phyloP scores from a whole-genome alignment of 2,888 invertebrate genomes.

The Heliconius ethilla region DNA sequence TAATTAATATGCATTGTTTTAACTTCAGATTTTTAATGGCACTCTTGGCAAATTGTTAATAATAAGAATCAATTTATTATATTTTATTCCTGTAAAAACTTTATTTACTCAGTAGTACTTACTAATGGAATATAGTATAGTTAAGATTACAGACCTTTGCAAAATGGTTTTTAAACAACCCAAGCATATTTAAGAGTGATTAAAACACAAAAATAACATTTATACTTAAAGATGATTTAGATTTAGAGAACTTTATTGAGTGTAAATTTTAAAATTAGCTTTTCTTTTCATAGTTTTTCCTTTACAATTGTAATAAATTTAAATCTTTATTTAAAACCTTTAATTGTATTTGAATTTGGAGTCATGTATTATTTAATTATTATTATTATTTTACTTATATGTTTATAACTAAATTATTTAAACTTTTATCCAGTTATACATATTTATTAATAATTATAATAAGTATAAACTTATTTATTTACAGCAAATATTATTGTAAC shows the following conservation, averaged over 20 bases:
- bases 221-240: too few species aligned
- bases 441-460: slow-evolving; percentile 5
- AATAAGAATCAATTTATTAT: neutral
- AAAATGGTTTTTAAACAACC: neutral
- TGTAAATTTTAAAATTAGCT: neutral
- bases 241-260: too few species aligned
- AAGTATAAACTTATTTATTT: neutral
- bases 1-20: slow-evolving; percentile 15
- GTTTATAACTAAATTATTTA: neutral
- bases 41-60: neutral
- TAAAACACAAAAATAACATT: neutral
- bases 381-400: too few species aligned
- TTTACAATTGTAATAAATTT: neutral
- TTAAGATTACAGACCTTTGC: neutral
- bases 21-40: neutral
- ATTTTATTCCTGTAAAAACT: neutral
- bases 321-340: neutral
- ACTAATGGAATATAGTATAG: neutral
- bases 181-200: neutral
- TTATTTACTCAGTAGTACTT: neutral
- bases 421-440: neutral
- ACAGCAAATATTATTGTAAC: neutral
- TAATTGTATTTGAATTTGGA: neutral
- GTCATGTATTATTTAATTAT: too few species aligned
- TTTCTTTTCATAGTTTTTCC: neutral